A percentile compares a stretch with the other conserved stretches of the same genome.
Conservation (phyloP, 92 coral and sea anemone species). For the Plumapathes pennacea region DNA sequence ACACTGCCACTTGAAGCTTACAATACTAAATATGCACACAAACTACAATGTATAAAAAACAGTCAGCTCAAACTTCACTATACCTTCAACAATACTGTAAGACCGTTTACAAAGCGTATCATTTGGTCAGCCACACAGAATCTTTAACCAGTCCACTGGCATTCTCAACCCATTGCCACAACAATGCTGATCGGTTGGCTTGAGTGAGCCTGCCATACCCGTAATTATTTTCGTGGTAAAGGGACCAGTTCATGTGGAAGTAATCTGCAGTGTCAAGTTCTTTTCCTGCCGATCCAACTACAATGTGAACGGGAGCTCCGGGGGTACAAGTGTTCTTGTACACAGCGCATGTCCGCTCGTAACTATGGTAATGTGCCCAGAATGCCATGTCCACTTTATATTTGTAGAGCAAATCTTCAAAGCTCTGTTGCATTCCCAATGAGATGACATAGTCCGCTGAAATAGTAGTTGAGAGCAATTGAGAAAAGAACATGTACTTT, state of each 20-base stretch:
- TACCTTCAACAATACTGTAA: too few species aligned
- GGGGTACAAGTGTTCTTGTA: constrained; percentile 52
- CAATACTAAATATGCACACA: too few species aligned
- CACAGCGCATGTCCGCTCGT: constrained; percentile 90
- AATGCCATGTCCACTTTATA: constrained; percentile 86
- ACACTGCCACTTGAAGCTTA: too few species aligned
- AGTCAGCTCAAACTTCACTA: too few species aligned
- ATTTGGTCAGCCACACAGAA: constrained; percentile 65
- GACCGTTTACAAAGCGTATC: too few species aligned
- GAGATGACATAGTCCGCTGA: constrained; percentile 79
- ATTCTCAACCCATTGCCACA: constrained; percentile 89
- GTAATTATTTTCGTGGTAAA: constrained; percentile 70
- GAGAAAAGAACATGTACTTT: neutral
- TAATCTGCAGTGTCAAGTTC: constrained; percentile 48
- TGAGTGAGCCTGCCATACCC: constrained; percentile 91
- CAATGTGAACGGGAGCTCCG: constrained; percentile 81
- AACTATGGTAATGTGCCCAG: constrained; percentile 99
- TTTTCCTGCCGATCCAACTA: constrained; percentile 94
- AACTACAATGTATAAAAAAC: too few species aligned
- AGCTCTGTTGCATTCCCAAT: constrained; percentile 66
- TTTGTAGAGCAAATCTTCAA: constrained; percentile 73
- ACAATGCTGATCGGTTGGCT: constrained; percentile 60
- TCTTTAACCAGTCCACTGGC: constrained; percentile 69
- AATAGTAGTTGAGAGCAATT: neutral
- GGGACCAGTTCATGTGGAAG: constrained; percentile 80